A percentile compares a stretch with the other conserved stretches of the same genome.
phyloP scores from a whole-genome alignment of 2,888 invertebrate species.

The Onchidella celtica region DNA sequence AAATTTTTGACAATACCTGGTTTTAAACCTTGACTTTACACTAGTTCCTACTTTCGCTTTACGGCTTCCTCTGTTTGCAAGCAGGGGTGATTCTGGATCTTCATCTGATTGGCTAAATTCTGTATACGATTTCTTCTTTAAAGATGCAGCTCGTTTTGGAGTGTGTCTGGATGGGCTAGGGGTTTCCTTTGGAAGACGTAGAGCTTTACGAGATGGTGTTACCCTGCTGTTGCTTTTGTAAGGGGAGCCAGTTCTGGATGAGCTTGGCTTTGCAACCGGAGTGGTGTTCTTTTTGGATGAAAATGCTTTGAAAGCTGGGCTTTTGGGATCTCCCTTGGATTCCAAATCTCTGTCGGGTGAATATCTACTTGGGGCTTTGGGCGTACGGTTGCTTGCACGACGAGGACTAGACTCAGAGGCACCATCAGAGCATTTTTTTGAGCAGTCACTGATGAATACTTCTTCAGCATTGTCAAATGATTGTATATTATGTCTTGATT shows the following conservation, averaged over 20 bases:
- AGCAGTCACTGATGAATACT: background rate
- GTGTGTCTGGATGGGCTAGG: slow-evolving; percentile 30
- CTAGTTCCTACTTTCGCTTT: no score
- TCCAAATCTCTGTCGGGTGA: slow-evolving; percentile 4
- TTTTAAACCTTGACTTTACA: no score
- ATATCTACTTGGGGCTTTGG: slow-evolving; percentile 2
- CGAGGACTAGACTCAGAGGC: background rate
- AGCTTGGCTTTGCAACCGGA: no score
- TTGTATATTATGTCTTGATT: background rate
- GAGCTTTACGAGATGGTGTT: background rate
- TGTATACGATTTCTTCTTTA: slow-evolving; percentile 23
- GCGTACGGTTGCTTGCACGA: slow-evolving; percentile 4
- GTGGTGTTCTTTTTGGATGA: background rate
- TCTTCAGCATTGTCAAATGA: background rate
- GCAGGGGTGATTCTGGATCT: slow-evolving; percentile 1
- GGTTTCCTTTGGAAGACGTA: background rate
- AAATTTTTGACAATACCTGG: no score
- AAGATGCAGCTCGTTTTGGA: slow-evolving; percentile 31
- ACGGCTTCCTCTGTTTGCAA: no score
- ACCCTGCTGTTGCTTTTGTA: background rate
- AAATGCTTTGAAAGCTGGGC: background rate
- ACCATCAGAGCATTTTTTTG: background rate
- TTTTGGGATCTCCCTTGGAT: slow-evolving; percentile 1
- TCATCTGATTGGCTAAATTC: slow-evolving; percentile 32
- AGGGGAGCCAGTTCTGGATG: background rate